Percentiles rank a stretch among this genome's conserved stretches.
Conservation (phyloP, 1,140 invertebrate genomes). For the Drosophila trapezifrons region DNA sequence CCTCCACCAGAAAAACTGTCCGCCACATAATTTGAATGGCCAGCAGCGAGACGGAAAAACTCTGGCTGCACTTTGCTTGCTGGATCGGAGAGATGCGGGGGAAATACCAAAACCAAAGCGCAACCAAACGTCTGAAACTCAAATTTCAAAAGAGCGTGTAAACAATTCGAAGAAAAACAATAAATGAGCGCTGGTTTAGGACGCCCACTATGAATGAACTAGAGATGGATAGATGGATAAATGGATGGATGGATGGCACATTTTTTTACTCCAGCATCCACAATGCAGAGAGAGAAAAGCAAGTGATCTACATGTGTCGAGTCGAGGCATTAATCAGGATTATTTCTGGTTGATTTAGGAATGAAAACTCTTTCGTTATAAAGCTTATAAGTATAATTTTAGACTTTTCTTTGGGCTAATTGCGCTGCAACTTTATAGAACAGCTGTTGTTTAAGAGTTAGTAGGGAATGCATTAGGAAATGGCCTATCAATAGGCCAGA, state of each 20-base stretch:
- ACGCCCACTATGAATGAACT: conserved; percentile 54
- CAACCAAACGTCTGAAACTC: conserved; percentile 45
- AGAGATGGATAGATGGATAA: conserved; percentile 19
- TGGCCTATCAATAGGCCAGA: no score
- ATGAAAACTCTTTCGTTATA: neutral
- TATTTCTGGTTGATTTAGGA: neutral
- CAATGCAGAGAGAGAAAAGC: conserved; percentile 8
- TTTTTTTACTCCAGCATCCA: conserved; percentile 31
- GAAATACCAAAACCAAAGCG: neutral
- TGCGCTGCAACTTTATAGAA: no score
- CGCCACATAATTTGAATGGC: conserved; percentile 41
- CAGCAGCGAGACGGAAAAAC: conserved; percentile 32
- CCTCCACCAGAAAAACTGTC: conserved; percentile 28
- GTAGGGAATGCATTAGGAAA: no score
- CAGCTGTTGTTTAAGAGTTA: neutral
- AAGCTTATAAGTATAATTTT: neutral
- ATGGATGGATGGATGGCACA: conserved; percentile 45
- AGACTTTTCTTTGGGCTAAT: accelerated
- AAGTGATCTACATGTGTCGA: neutral
- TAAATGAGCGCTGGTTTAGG: conserved; percentile 47
- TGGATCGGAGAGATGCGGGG: conserved; percentile 4
- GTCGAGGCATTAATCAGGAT: neutral
- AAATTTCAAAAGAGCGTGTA: conserved; percentile 63
- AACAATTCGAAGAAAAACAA: conserved; percentile 62
- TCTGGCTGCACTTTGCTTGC: conserved; percentile 21